phyloP scores from a whole-genome alignment of 2,113 vertebrate species.

The Corythaeola cristata region DNA sequence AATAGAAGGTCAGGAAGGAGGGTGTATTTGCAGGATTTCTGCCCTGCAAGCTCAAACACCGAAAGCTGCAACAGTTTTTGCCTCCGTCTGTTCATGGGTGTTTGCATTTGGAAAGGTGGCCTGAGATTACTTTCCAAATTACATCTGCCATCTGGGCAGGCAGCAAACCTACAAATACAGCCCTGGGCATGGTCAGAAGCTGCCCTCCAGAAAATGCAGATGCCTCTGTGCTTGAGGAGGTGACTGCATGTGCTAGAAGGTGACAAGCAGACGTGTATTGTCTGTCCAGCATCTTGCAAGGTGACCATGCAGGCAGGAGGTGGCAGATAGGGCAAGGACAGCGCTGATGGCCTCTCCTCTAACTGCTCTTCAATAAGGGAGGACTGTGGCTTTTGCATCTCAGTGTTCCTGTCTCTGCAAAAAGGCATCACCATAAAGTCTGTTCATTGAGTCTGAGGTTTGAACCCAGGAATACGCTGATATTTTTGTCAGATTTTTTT shows the following conservation, averaged over 20 bases:
- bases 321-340: not conserved
- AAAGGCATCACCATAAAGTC: not conserved
- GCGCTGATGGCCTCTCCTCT: not conserved
- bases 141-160: slow-evolving; percentile 6
- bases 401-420: not conserved
- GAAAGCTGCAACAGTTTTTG: not conserved
- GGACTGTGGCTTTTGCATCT: not conserved
- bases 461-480: not conserved
- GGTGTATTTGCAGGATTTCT: not conserved
- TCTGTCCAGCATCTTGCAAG: not conserved
- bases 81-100: not conserved
- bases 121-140: not conserved
- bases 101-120: not conserved
- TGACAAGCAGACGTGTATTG: not conserved
- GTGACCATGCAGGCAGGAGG: not conserved
- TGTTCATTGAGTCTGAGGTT: not conserved
- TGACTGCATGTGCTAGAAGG: not conserved
- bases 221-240: not conserved
- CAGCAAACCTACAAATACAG: not conserved
- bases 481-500: not conserved
- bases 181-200: not conserved
- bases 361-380: not conserved
- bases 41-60: not conserved
- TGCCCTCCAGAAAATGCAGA: not conserved
- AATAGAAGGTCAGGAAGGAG: not conserved